A percentile compares a stretch with the other conserved stretches of the same genome.
phyloP scores from a whole-genome alignment of 2,797 vertebrate species.

The Rhabdomys pumilio region DNA sequence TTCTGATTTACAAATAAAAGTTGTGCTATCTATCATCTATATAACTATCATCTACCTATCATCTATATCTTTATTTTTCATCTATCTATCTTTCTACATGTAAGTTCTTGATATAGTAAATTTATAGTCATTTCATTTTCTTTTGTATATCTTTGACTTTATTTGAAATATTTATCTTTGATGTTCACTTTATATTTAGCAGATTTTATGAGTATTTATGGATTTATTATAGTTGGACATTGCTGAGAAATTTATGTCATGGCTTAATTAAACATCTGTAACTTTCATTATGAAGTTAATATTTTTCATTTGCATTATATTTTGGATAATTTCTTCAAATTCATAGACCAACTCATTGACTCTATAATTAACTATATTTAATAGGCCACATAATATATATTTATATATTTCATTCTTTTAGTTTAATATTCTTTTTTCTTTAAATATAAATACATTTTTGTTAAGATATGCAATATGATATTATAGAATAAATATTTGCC shows the following conservation, averaged over 20 bases:
- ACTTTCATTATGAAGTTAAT: background rate
- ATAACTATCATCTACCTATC: background rate
- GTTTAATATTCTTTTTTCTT: background rate
- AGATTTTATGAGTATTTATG: background rate
- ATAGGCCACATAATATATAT: background rate
- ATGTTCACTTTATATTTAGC: background rate
- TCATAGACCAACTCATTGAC: slow-evolving; percentile 2
- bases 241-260: background rate
- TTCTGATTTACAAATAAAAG: background rate
- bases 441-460: background rate
- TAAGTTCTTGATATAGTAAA: background rate
- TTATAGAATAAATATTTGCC: background rate
- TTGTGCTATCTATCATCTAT: background rate
- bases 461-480: background rate
- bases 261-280: background rate
- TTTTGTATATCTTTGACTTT: background rate
- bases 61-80: background rate
- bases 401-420: background rate
- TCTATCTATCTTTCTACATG: background rate
- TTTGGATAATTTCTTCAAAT: slow-evolving; percentile 40
- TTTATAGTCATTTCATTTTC: background rate
- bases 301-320: background rate
- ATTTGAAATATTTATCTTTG: background rate
- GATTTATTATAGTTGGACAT: background rate
- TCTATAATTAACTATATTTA: slow-evolving; percentile 13